A percentile compares a stretch with the other conserved stretches of the same genome.
Evolutionary conservation across 2,888 invertebrate species (phyloP).

Genomic region (Lasioglossum calceatum): DNA sequence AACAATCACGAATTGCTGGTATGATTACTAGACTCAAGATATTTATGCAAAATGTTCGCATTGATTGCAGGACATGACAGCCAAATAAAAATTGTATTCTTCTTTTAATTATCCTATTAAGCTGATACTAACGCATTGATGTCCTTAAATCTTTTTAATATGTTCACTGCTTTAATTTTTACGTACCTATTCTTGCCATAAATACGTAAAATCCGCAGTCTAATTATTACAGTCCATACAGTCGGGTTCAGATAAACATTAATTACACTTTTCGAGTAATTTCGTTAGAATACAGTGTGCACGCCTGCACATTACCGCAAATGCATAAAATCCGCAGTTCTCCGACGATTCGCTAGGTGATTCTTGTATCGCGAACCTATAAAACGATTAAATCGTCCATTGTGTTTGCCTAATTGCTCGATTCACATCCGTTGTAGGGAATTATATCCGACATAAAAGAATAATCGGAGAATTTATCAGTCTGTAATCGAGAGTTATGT

Average conservation of each 20-base stretch:
- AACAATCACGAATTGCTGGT: neutral
- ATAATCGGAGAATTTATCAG: neutral
- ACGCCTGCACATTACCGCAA: neutral
- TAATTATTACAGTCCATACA: neutral
- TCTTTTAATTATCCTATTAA: no score
- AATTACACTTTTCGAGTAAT: neutral
- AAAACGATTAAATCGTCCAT: neutral
- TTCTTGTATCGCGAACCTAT: neutral
- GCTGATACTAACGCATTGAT: no score
- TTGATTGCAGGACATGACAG: no score
- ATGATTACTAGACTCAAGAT: neutral
- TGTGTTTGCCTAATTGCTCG: neutral
- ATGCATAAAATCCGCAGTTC: neutral
- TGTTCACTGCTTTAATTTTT: no score
- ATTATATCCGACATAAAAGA: neutral
- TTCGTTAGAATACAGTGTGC: neutral
- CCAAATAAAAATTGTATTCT: no score
- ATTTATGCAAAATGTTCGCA: no score
- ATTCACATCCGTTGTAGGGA: neutral
- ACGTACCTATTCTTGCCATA: no score
- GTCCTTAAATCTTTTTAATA: no score
- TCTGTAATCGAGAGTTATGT: neutral
- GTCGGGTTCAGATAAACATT: neutral
- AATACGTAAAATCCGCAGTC: no score
- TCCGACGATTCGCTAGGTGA: neutral